These are phyloP conservation scores for Drosophila atripex DNA, from an alignment of 2,888 invertebrate genomes.

Conservation along the genomic window DNA sequence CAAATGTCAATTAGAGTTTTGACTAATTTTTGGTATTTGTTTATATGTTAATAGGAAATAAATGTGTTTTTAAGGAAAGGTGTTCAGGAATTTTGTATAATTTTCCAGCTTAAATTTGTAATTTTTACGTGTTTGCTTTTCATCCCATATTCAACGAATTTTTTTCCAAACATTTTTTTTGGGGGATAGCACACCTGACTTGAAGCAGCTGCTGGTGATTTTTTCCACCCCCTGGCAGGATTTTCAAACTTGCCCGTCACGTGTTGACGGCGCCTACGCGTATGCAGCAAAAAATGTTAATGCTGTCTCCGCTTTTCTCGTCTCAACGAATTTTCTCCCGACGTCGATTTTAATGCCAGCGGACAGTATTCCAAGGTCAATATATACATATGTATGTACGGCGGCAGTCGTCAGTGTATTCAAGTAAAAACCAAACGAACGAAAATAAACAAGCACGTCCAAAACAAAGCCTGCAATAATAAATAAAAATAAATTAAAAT, in stretches of 20 bases:
- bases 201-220: conserved; percentile 2
- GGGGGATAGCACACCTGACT: conserved; percentile 20
- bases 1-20: no score
- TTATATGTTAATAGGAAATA: no score
- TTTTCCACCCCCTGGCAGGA: neutral
- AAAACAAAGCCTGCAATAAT: neutral
- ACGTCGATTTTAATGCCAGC: conserved; percentile 8
- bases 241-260: conserved; percentile 46
- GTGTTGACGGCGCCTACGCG: conserved; percentile 49
- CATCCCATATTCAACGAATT: neutral
- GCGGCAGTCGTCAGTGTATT: conserved; percentile 37
- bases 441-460: conserved; percentile 12
- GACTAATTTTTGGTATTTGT: no score
- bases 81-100: no score
- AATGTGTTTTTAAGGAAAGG: no score
- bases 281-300: conserved; percentile 52
- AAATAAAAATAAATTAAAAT: conserved; percentile 66
- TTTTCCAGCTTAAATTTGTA: no score
- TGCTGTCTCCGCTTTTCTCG: conserved; percentile 23
- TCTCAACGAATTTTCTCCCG: neutral
- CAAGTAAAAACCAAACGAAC: neutral
- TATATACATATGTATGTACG: neutral
- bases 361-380: conserved; percentile 50
- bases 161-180: neutral
- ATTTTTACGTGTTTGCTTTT: no score